phyloP scores from a whole-genome alignment of 2,113 vertebrate genomes.

The Podarcis muralis region DNA sequence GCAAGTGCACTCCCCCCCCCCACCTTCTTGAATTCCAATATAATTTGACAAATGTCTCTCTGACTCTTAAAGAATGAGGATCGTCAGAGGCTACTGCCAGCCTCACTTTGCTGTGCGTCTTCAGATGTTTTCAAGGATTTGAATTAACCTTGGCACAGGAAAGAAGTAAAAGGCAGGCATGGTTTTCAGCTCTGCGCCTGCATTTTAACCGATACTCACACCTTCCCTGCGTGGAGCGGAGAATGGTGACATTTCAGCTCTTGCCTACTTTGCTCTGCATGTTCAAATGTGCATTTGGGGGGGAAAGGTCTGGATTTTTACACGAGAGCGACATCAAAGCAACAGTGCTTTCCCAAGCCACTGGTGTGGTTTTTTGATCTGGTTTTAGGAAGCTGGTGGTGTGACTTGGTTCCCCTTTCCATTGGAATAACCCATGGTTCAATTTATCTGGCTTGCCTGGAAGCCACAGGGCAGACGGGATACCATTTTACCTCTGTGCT shows the following conservation, averaged over 20 bases:
- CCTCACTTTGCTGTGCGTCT: neutral
- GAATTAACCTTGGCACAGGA: slow-evolving; percentile 1
- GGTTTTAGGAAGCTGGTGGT: rapidly evolving
- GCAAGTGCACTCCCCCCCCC: neutral
- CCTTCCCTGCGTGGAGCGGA: slow-evolving; percentile 8
- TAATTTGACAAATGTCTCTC: slow-evolving; percentile 36
- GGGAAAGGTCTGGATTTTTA: neutral
- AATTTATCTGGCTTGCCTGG: neutral
- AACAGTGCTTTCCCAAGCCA: neutral
- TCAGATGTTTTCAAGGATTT: slow-evolving; percentile 13
- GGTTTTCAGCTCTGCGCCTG: neutral
- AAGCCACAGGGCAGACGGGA: neutral
- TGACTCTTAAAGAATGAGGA: neutral
- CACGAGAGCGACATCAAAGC: neutral
- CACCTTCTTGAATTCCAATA: slow-evolving; percentile 16
- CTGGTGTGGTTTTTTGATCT: neutral
- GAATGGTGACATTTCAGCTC: rapidly evolving
- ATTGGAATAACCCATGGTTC: neutral
- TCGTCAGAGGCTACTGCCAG: neutral
- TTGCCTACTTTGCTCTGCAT: neutral
- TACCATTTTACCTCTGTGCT: neutral
- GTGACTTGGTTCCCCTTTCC: neutral
- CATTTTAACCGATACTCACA: neutral
- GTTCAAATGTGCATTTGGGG: rapidly evolving
- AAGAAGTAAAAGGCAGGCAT: neutral